Conservation (phyloP, 2,113 vertebrate genomes). For the Chionis minor region DNA sequence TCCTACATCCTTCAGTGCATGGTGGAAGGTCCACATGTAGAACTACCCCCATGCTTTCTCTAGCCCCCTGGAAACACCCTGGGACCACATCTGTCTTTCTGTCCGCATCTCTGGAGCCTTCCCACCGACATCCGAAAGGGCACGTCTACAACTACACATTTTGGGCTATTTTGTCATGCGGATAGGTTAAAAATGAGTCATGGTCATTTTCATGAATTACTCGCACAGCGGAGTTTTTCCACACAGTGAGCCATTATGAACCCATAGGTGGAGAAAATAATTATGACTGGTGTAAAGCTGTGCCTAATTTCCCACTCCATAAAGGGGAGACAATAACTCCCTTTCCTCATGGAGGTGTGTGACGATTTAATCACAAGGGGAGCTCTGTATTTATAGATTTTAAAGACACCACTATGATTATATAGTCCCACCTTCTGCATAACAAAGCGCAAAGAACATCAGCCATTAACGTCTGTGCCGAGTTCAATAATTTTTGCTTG, state of each 20-base stretch:
- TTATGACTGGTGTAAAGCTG: slow-evolving; percentile 41
- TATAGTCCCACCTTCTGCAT: background rate
- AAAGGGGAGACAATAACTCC: slow-evolving; percentile 36
- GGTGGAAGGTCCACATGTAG: background rate
- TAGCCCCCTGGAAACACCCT: background rate
- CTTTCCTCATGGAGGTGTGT: slow-evolving; percentile 23
- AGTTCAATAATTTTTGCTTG: background rate
- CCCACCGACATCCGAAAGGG: background rate
- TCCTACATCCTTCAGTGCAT: background rate
- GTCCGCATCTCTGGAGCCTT: background rate
- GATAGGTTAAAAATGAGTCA: slow-evolving; percentile 50
- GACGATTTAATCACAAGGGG: slow-evolving; percentile 28
- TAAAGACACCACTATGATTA: slow-evolving; percentile 20
- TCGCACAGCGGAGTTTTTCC: background rate
- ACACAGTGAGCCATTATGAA: slow-evolving; percentile 15
- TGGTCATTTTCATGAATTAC: slow-evolving; percentile 11
- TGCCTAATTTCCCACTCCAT: slow-evolving; percentile 38
- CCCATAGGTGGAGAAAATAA: slow-evolving; percentile 46
- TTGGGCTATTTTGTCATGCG: slow-evolving; percentile 26
- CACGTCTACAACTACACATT: background rate
- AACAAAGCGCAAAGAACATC: background rate
- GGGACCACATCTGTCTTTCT: background rate
- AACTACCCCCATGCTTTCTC: background rate
- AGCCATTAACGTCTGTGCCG: background rate
- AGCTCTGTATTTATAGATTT: slow-evolving; percentile 49